Percentiles rank a stretch among this genome's conserved stretches.
Conservation (phyloP, 2,888 invertebrate species). For the Resseliella maxima region DNA sequence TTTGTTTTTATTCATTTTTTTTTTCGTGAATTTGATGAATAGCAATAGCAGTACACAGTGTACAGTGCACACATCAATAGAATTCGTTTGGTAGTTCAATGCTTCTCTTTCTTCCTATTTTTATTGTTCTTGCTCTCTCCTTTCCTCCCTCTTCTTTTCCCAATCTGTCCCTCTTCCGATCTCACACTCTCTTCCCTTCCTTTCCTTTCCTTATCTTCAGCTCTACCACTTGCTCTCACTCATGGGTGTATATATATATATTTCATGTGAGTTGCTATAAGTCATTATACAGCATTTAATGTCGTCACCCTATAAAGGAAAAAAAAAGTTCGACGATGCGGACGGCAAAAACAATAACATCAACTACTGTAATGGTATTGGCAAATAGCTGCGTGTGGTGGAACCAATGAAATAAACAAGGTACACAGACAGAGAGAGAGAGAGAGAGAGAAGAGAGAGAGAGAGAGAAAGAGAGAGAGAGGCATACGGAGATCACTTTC, state of each 20-base stretch:
- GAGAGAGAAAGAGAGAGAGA: too few relatives aligned
- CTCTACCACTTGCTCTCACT: too few relatives aligned
- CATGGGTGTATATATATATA: background rate
- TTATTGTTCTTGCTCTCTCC: too few relatives aligned
- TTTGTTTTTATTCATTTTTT: conserved; percentile 25
- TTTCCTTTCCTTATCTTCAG: too few relatives aligned
- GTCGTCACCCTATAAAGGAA: conserved; percentile 46
- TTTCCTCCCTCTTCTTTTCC: too few relatives aligned
- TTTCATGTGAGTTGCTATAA: conserved; percentile 9
- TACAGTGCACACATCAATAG: background rate
- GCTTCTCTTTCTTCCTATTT: too few relatives aligned
- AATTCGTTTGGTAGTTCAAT: background rate
- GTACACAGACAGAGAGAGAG: background rate
- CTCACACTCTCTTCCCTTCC: background rate
- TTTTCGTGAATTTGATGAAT: conserved; percentile 5
- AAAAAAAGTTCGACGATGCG: background rate
- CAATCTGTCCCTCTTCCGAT: background rate
- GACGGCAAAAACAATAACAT: background rate
- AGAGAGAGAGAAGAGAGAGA: background rate
- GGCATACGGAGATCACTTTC: background rate
- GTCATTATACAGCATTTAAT: conserved; percentile 44
- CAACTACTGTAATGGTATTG: background rate
- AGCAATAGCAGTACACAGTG: background rate
- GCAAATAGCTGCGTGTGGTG: background rate
- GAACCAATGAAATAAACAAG: too few relatives aligned